Evolutionary conservation across 92 coral and sea anemone genomes (phyloP).

Genomic region (Plumapathes pennacea): DNA sequence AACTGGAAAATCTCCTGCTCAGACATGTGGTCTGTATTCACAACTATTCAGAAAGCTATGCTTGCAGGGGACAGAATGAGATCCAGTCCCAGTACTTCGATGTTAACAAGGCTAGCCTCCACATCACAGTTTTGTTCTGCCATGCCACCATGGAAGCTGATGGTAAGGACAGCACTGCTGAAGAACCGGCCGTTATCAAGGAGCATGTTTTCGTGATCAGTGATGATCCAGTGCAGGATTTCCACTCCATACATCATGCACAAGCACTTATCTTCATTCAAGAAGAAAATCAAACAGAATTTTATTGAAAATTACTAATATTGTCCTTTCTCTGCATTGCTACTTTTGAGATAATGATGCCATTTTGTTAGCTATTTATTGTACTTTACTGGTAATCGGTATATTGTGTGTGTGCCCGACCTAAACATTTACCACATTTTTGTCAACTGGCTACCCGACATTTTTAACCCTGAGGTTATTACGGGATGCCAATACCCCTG

Average conservation of each 20-base stretch:
- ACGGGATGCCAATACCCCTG: no score
- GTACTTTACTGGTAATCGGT: no score
- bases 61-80: conserved; percentile 42
- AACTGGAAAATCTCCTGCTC: conserved; percentile 16
- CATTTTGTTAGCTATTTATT: no score
- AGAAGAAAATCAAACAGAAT: no score
- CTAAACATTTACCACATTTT: no score
- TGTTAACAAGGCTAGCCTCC: conserved; percentile 28
- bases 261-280: no score
- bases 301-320: no score
- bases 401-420: no score
- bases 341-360: no score
- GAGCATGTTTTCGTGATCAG: conserved; percentile 23
- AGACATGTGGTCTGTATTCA: conserved; percentile 33
- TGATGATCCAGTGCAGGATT: conserved; percentile 30
- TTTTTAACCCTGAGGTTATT: no score
- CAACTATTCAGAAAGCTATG: conserved; percentile 36
- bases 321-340: no score
- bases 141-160: conserved; percentile 30
- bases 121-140: conserved; percentile 27
- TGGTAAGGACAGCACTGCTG: conserved; percentile 25
- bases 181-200: conserved; percentile 12
- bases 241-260: conserved; percentile 3
- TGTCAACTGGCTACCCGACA: no score
- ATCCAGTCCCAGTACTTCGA: conserved; percentile 35